Base-by-base conservation (phyloP, 2,888 invertebrate species). In the Diabrotica balteata region DNA sequence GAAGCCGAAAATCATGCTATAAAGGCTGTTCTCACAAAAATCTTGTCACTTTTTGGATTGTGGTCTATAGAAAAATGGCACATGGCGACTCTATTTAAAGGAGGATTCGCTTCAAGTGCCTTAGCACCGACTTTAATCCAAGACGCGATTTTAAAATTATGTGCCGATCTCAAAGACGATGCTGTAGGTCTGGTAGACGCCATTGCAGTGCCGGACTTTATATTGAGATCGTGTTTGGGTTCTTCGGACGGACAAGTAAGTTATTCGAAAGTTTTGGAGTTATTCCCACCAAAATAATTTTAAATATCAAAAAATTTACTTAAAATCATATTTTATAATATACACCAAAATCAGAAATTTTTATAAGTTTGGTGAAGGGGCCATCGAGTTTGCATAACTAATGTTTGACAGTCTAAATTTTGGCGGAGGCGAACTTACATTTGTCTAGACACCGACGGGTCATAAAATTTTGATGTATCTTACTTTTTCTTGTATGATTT, bases 131-230 rank as follows among this genome's bases (percentile, higher is more conserved):
- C 86, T 51, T 78, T 89, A 0, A 86, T 95, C 10, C 90, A 93
- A 59, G 88, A 90, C 60, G 90, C 89, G 0, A 88, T 94, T 61
- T 81, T 95, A 66, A 82, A 82, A 5, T 81, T 91, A 47, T 91
- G 95, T 80, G 78, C 83, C 0, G 80, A 83, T 47, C 74, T 95
- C 6, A 89, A 91, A 77, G 86, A 90, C n/a, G 91, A 95, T 55
- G 90, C 93, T 0, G 90, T 95, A 1, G 80, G 92, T 1, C 85
- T 97, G 45, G 91, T 89, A 0, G 97, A 97, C 85, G 89, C 90
- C 0, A 87, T 97, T 59, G 94, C 96, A 0, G 95, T 95, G 1
- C 92, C 94, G 0, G 97, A 97, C 85, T 94, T 92, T 83, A 88
- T 95, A 71, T 85, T 97, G 10, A 91, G 92, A 78, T 96, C 96